Evolutionary conservation across 2,797 vertebrate genomes (phyloP).

Genomic region (Glyptemys insculpta): DNA sequence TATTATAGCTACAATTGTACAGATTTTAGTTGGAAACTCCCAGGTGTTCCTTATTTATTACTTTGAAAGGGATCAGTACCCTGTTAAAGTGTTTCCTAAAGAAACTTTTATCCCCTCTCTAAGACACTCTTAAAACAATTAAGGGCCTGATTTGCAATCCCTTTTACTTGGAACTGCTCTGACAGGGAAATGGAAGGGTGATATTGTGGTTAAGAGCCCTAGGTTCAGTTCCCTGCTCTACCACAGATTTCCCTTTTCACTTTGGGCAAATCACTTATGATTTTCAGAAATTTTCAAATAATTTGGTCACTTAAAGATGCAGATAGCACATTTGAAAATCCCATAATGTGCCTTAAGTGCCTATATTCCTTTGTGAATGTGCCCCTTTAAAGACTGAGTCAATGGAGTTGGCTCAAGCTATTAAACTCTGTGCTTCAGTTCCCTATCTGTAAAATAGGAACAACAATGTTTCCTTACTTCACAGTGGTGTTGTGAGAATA

Average conservation of each 20-base stretch:
- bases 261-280: not conserved
- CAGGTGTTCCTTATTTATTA: not conserved
- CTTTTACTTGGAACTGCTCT: not conserved
- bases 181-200: not conserved
- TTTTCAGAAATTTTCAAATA: not conserved
- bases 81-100: not conserved
- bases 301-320: not conserved
- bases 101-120: not conserved
- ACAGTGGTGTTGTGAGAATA: not conserved
- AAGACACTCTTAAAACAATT: not conserved
- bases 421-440: not conserved
- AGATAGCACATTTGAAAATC: not conserved
- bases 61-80: not conserved
- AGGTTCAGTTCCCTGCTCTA: not conserved
- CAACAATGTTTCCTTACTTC: not conserved
- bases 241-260: not conserved
- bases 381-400: not conserved
- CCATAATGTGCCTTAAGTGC: not conserved
- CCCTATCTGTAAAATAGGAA: not conserved
- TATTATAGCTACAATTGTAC: not conserved
- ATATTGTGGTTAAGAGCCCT: not conserved
- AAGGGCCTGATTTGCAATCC: not conserved
- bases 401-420: not conserved
- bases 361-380: not conserved
- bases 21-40: not conserved